Percentiles rank a stretch among this genome's conserved stretches.
These are phyloP conservation scores for Leptoteleia sp. DNA, from an alignment of 1,140 invertebrate species.

Conservation along the genomic window DNA sequence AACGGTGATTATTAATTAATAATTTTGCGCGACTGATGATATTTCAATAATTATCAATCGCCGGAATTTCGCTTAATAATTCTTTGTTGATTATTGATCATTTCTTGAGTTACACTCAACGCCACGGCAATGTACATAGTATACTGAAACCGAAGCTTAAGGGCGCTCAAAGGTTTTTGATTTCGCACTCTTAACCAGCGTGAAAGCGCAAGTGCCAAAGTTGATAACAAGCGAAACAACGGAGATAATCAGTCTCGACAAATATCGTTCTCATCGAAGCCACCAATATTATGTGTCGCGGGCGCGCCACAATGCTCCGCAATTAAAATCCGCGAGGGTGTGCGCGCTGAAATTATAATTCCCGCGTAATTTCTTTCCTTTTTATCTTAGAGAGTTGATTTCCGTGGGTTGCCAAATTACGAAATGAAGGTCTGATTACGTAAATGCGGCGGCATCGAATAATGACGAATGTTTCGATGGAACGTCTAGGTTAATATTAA, in stretches of 20 bases:
- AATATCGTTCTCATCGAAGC: slow-evolving; percentile 49
- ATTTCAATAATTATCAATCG: too few relatives aligned
- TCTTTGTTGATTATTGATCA: slow-evolving; percentile 21
- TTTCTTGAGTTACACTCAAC: slow-evolving; percentile 35
- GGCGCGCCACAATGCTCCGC: slow-evolving; percentile 9
- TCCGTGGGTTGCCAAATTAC: slow-evolving; percentile 28
- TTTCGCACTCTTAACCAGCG: slow-evolving; percentile 41
- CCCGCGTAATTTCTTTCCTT: slow-evolving; percentile 35
- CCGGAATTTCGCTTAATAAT: too few relatives aligned
- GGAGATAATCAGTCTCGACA: slow-evolving; percentile 51
- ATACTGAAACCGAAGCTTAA: slow-evolving; percentile 63
- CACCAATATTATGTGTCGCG: slow-evolving; percentile 24
- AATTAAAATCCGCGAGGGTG: slow-evolving; percentile 46
- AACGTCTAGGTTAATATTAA: slow-evolving; percentile 14
- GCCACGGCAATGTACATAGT: background rate
- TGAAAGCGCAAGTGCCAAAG: slow-evolving; percentile 44
- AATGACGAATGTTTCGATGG: slow-evolving; percentile 34
- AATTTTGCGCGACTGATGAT: too few relatives aligned
- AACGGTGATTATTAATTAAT: too few relatives aligned
- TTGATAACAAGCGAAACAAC: slow-evolving; percentile 44
- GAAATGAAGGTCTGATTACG: slow-evolving; percentile 18
- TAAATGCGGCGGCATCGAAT: slow-evolving; percentile 12
- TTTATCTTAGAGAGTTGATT: slow-evolving; percentile 37
- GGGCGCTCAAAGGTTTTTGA: slow-evolving; percentile 53
- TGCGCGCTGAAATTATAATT: slow-evolving; percentile 26